A percentile compares a stretch with the other conserved stretches of the same genome.
These are phyloP conservation scores for Muntiacus muntjak DNA, from an alignment of 2,113 vertebrate genomes.

Conservation along the genomic window DNA sequence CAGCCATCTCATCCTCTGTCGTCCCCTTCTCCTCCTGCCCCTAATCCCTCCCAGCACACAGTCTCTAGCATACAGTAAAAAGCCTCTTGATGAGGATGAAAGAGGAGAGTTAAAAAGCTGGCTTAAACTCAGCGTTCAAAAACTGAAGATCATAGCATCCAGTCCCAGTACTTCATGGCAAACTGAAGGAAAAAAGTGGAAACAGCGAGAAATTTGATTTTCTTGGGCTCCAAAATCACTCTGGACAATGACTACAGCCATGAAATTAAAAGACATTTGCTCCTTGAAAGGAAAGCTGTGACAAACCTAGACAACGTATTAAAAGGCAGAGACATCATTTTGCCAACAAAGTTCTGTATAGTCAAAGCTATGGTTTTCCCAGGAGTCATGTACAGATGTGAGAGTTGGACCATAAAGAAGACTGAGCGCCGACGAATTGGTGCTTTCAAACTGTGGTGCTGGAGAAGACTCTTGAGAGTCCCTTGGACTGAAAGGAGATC, in stretches of 20 bases:
- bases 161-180: neutral
- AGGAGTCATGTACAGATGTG: neutral
- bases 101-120: neutral
- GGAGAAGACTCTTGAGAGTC: neutral
- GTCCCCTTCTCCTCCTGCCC: too few relatives aligned
- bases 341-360: neutral
- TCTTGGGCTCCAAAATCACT: neutral
- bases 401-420: neutral
- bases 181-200: neutral
- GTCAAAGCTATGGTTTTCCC: neutral
- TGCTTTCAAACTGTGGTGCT: neutral
- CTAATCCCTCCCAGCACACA: too few relatives aligned
- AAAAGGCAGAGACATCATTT: neutral
- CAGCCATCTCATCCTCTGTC: too few relatives aligned
- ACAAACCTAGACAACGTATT: neutral
- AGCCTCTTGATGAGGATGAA: neutral
- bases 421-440: accelerated
- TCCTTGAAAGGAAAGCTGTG: neutral
- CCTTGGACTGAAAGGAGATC: neutral
- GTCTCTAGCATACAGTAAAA: neutral
- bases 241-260: neutral
- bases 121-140: neutral
- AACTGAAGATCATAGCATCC: neutral
- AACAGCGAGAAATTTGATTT: neutral
- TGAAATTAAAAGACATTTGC: neutral